Percentiles rank a stretch among this genome's conserved stretches.
phyloP scores from a whole-genome alignment of 2,113 vertebrate genomes.

The Sinosuthora webbiana region DNA sequence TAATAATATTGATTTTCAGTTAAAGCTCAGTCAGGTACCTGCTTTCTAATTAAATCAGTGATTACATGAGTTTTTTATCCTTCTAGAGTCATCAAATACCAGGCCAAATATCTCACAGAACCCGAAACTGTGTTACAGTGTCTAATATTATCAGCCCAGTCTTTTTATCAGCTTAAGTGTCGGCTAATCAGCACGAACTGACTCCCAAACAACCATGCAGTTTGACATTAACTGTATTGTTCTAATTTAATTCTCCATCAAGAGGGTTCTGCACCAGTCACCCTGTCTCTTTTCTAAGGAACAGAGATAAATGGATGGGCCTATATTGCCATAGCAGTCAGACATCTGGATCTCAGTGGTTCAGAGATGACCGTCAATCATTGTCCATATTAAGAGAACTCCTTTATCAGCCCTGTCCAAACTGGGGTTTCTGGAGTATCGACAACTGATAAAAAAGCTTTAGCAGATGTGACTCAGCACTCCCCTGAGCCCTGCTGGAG shows the following conservation, averaged over 20 bases:
- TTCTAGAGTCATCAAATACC: neutral
- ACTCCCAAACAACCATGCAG: neutral
- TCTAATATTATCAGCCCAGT: neutral
- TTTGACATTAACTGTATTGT: neutral
- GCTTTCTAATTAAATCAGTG: neutral
- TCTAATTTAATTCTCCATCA: neutral
- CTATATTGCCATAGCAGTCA: neutral
- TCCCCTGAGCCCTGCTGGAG: neutral
- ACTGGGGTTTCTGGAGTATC: neutral
- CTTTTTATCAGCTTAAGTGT: neutral
- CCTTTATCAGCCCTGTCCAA: slow-evolving; percentile 16
- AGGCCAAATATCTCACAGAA: neutral
- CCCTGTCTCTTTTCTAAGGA: neutral
- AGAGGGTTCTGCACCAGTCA: neutral
- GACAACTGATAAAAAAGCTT: neutral
- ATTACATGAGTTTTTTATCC: neutral
- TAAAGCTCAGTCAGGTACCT: neutral
- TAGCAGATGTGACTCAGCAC: neutral
- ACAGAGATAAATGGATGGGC: neutral
- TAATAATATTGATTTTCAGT: neutral
- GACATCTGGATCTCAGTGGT: neutral
- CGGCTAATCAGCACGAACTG: neutral
- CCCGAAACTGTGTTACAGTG: neutral
- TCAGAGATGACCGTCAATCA: neutral
- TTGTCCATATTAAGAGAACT: neutral